Evolutionary conservation across 64 coral and sea anemone species (phyloP).

Genomic region (Pocillopora damicornis): DNA sequence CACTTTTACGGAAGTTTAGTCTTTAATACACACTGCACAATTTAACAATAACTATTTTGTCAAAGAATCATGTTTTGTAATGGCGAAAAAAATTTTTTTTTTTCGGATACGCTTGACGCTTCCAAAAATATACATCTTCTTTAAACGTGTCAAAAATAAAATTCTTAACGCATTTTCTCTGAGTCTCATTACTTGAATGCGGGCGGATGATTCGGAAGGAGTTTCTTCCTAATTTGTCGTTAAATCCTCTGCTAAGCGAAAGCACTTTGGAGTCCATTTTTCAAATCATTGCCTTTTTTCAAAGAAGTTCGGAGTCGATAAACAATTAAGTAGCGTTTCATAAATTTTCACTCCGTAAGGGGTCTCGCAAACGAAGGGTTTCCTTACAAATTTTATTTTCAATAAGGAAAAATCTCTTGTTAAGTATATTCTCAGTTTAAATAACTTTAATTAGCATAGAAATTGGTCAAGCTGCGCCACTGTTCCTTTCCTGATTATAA

Average conservation of each 20-base stretch:
- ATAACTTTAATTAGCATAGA: conserved; percentile 84
- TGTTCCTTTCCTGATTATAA: conserved; percentile 37
- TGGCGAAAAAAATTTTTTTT: background rate
- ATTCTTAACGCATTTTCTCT: background rate
- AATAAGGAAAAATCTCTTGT: conserved; percentile 34
- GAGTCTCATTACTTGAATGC: background rate
- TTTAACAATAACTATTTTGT: conserved; percentile 15
- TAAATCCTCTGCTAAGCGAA: background rate
- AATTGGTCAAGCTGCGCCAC: conserved; percentile 40
- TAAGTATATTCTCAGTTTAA: conserved; percentile 51
- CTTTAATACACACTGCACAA: background rate
- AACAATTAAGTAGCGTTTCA: conserved; percentile 30
- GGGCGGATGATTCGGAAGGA: conserved; percentile 7
- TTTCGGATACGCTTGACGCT: background rate
- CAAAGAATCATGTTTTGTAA: conserved; percentile 2
- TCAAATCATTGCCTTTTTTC: conserved; percentile 32
- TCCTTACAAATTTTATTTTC: background rate
- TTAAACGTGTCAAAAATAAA: background rate
- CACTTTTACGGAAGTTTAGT: conserved; percentile 33
- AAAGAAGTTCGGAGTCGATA: conserved; percentile 8
- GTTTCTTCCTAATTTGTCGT: conserved; percentile 12
- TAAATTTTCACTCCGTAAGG: conserved; percentile 28
- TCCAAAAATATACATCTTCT: background rate
- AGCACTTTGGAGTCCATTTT: conserved; percentile 27
- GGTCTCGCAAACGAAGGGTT: conserved; percentile 8